Evolutionary conservation across 2,888 invertebrate genomes (phyloP), one percentile per base, ranked within the genome.

Genomic region (Corbicula japonica): DNA sequence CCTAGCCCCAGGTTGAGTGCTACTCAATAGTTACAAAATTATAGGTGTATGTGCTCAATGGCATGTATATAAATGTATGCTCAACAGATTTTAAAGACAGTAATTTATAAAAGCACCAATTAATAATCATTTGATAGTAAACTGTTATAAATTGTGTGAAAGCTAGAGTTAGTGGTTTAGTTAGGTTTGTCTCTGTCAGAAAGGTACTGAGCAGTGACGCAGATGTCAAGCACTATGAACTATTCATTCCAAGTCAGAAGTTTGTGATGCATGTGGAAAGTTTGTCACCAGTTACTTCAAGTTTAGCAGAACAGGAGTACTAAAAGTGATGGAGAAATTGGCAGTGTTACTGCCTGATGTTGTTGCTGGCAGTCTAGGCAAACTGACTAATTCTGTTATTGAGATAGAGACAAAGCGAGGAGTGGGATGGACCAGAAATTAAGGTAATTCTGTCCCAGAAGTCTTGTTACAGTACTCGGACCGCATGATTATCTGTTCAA

Each of bases 351-450:
- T 76, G 26, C 73, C 66, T n/a, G 71, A 66, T 41, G 50, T 82
- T n/a, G 77, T 86, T 2, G 58, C 74, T 8, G 63, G 58, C 41
- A 69, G 83, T 30, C 74, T 87, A 6, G 65, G 76, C 8, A 71
- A 78, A 32, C 66, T 89, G 23, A 80, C 85, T 26, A 56, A 65
- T 3, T 38, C 50, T 38, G 71, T 89, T 12, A 56, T 60, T 18
- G 84, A 85, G 12, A 70, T 84, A 6, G 90, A 90, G 65, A 77
- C 74, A 6, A 86, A 87, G 41, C 66, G 88, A 58, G 89, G 89
- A 15, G 84, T 87, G 3, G 88, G 87, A 66, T 80, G 2, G 89
- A 89, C 60, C 82, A 73, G n/a, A 76, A 78, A 38, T 68, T 90
- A n/a, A 86, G 89, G 88, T 88, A 52, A 21, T n/a, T n/a, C n/a